These are phyloP conservation scores for Sardinella longiceps DNA, from an alignment of 2,797 vertebrate genomes.

Conservation along the genomic window DNA sequence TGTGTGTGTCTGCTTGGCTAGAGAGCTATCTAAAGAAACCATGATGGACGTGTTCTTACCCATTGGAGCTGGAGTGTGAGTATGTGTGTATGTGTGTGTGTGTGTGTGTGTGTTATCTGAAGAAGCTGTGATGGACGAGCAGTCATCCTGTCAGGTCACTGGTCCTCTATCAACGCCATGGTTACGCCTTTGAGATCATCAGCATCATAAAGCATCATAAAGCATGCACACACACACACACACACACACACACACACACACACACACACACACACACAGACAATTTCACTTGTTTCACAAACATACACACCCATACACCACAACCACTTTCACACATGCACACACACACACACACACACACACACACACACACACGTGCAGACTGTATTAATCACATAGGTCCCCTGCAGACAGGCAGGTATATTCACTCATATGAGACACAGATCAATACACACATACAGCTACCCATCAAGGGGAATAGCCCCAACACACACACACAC, in stretches of 20 bases:
- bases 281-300: background rate
- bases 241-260: conserved; percentile 1
- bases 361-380: background rate
- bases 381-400: background rate
- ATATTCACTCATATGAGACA: background rate
- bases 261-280: too few species aligned
- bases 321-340: background rate
- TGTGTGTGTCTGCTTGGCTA: background rate
- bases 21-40: too few species aligned
- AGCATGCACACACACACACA: background rate
- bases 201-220: conserved; percentile 17
- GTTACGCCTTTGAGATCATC: conserved; percentile 8
- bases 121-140: background rate
- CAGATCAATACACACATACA: background rate
- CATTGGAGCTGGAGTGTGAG: too few species aligned
- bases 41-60: too few species aligned
- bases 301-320: background rate
- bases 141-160: background rate
- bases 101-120: background rate
- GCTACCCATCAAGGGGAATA: background rate
- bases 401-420: background rate
- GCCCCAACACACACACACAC: background rate
- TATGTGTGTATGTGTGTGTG: background rate
- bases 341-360: conserved; percentile 5
- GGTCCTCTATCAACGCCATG: conserved; percentile 1